phyloP scores from a whole-genome alignment of 2,888 invertebrate species.

The Lithophane leautieri region DNA sequence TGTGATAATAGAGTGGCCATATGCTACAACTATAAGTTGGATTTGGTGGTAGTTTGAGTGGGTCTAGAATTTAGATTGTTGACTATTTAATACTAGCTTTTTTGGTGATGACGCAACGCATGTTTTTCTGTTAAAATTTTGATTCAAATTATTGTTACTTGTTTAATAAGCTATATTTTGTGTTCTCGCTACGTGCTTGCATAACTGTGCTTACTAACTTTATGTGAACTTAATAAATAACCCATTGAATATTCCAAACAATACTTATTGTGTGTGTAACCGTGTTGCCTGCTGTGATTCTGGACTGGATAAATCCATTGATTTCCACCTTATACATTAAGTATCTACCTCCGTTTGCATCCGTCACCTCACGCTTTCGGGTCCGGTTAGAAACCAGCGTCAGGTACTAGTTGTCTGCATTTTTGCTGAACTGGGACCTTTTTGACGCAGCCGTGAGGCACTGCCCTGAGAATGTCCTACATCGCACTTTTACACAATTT shows the following conservation, averaged over 20 bases:
- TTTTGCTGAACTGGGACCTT: too few relatives aligned
- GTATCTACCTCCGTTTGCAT: too few relatives aligned
- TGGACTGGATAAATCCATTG: neutral
- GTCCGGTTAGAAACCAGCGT: too few relatives aligned
- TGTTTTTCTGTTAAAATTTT: too few relatives aligned
- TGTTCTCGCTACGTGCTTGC: neutral
- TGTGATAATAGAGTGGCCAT: slow-evolving; percentile 49
- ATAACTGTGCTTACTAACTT: neutral
- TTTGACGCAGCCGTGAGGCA: too few relatives aligned
- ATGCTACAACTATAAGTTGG: slow-evolving; percentile 25
- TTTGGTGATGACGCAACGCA: too few relatives aligned
- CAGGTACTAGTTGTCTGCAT: too few relatives aligned
- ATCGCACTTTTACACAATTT: too few relatives aligned
- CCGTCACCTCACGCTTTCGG: too few relatives aligned
- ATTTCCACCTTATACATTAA: neutral
- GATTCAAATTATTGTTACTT: too few relatives aligned
- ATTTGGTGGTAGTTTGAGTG: neutral
- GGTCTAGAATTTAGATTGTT: neutral
- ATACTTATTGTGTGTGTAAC: neutral
- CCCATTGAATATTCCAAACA: neutral
- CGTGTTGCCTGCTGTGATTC: neutral
- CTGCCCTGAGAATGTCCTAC: too few relatives aligned
- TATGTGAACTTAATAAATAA: neutral
- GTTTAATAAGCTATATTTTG: too few relatives aligned
- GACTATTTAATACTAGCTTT: neutral